These are phyloP conservation scores for Sinosuthora webbiana DNA, from an alignment of 2,113 vertebrate genomes.

Conservation along the genomic window DNA sequence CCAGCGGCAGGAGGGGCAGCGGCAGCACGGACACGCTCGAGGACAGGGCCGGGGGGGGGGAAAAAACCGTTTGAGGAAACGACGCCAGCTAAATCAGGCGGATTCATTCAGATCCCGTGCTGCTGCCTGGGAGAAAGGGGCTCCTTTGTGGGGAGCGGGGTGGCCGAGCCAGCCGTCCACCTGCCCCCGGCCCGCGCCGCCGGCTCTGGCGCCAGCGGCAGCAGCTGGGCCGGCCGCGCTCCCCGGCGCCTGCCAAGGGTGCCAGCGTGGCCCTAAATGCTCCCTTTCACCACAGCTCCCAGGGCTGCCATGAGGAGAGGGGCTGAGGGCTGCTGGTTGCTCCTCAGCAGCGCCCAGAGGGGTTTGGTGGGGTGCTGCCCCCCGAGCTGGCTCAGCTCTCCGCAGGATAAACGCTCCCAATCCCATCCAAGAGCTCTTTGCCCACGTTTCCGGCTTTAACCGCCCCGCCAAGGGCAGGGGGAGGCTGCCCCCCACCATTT, in stretches of 20 bases:
- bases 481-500: background rate
- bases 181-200: constrained; percentile 1
- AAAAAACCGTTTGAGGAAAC: constrained; percentile 25
- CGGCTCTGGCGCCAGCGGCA: constrained; percentile 20
- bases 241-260: constrained; percentile 18
- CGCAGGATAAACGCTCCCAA: rapidly evolving
- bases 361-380: background rate
- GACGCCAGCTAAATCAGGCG: constrained; percentile 15
- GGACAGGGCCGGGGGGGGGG: too few species aligned
- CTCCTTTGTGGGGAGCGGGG: background rate
- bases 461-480: rapidly evolving
- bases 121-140: background rate
- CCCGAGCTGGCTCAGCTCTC: rapidly evolving
- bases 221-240: constrained; percentile 19
- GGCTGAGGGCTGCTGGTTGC: background rate
- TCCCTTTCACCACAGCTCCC: background rate
- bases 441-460: background rate
- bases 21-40: background rate
- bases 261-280: constrained; percentile 21
- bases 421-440: background rate
- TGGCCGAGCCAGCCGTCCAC: constrained; percentile 26
- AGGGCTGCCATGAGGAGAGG: rapidly evolving
- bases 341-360: background rate
- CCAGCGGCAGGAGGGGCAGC: background rate
- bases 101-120: background rate